phyloP scores from a whole-genome alignment of 2,797 vertebrate species.

The Sebastes trivittatus region DNA sequence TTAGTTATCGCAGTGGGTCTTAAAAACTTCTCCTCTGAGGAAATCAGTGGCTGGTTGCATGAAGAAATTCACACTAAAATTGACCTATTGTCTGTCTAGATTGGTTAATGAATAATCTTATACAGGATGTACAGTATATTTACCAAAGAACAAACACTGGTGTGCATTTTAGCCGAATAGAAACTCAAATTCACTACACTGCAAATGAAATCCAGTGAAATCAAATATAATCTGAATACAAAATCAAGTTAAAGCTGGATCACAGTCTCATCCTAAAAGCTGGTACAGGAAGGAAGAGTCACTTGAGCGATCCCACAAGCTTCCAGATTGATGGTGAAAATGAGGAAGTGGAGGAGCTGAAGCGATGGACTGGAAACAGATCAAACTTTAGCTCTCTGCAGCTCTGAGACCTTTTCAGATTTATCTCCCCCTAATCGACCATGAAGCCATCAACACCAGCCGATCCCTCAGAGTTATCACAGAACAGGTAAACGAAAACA shows the following conservation, averaged over 20 bases:
- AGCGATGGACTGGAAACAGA: conserved; percentile 44
- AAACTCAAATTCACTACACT: background rate
- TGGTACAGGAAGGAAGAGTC: background rate
- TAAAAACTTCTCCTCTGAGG: background rate
- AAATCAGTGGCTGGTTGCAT: background rate
- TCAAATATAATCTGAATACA: background rate
- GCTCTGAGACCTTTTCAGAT: conserved; percentile 52
- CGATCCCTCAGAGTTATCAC: conserved; percentile 41
- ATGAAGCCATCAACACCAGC: conserved; percentile 53
- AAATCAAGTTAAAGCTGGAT: background rate
- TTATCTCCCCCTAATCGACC: conserved; percentile 61
- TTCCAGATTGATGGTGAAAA: conserved; percentile 39
- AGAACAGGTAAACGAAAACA: conserved; percentile 35
- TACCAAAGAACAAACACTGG: no score
- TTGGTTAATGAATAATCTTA: no score
- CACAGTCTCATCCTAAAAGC: background rate
- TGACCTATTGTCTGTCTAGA: no score
- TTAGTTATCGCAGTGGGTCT: background rate
- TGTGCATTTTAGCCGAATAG: background rate
- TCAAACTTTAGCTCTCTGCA: conserved; percentile 21
- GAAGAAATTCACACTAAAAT: background rate
- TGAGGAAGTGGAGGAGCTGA: conserved; percentile 48
- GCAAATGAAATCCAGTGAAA: background rate
- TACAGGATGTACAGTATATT: no score
- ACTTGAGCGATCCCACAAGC: conserved; percentile 10